phyloP scores from a whole-genome alignment of 1,140 invertebrate species.

The Formica selysi region DNA sequence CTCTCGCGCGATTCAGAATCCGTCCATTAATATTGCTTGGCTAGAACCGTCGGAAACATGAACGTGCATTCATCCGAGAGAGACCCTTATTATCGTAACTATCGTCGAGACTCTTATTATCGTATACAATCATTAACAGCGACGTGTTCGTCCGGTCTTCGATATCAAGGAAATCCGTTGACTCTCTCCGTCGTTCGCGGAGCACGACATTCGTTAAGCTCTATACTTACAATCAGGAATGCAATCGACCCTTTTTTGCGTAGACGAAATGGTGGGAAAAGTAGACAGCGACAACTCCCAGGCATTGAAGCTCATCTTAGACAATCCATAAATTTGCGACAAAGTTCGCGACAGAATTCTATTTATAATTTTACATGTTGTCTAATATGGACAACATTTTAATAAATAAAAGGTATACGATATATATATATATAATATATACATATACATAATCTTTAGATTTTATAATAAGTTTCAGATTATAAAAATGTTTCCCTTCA shows the following conservation, averaged over 20 bases:
- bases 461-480: too few relatives aligned
- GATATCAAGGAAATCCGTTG: conserved; percentile 47
- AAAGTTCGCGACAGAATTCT: too few relatives aligned
- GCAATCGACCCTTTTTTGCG: conserved; percentile 4
- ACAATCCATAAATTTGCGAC: too few relatives aligned
- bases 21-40: conserved; percentile 51
- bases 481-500: too few relatives aligned
- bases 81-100: conserved; percentile 61
- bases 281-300: conserved; percentile 2
- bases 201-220: neutral
- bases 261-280: neutral
- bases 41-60: conserved; percentile 38
- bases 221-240: neutral
- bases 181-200: neutral
- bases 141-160: conserved; percentile 18
- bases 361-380: too few relatives aligned
- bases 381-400: too few relatives aligned
- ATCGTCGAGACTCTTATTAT: conserved; percentile 43
- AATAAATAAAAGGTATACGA: too few relatives aligned
- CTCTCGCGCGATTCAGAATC: conserved; percentile 50
- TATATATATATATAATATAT: too few relatives aligned
- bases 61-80: conserved; percentile 4
- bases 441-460: too few relatives aligned
- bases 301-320: neutral
- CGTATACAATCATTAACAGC: conserved; percentile 27